Base-by-base conservation (phyloP, 2,797 vertebrate genomes). In the Semaprochilodus insignis region DNA sequence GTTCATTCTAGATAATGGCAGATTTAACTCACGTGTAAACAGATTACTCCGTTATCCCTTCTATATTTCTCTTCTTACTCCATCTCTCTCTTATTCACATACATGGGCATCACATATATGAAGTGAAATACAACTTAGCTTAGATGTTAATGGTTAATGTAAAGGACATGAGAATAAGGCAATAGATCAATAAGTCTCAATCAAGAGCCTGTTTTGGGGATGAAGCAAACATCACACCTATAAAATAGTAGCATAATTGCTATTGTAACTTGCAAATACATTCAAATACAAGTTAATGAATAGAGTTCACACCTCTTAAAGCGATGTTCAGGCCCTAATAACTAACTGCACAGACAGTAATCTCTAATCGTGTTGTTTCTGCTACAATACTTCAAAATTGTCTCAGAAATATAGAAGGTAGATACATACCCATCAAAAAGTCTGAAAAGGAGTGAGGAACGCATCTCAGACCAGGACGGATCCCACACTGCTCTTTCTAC, bases 401-500 rank as follows among this genome's bases (percentile, higher is more conserved):
- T 25, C 62, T 34, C 8, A 4, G 13, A 21, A n/a, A 2, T 19
- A 36, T 69, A n/a, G 36, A n/a, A n/a, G 10, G 13, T 3, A 21
- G 27, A 36, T 16, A 80, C 78, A 76, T 76, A 77, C 78, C 57
- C 19, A 23, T 40, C 17, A 54, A 21, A n/a, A 71, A 21, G 15
- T 44, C 78, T 71, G 66, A 17, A 51, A 36, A 40, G 40, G 44
- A 70, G 5, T 54, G 15, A 71, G 55, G 40, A 70, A 85, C 34
- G 85, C 75, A 82, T 74, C 27, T 40, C 34, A 21, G 21, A 69
- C 8, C 19, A 44, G 19, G 19, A 19, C 44, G 65, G 16, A 21
- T 94, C 93, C 93, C 93, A 91, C 94, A 94, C 73, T n/a, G 62
- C 21, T 74, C 67, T 79, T 74, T 66, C 40, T 62, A 36, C 48